Conservation (phyloP, 1,140 invertebrate species). For the Sipha flava region DNA sequence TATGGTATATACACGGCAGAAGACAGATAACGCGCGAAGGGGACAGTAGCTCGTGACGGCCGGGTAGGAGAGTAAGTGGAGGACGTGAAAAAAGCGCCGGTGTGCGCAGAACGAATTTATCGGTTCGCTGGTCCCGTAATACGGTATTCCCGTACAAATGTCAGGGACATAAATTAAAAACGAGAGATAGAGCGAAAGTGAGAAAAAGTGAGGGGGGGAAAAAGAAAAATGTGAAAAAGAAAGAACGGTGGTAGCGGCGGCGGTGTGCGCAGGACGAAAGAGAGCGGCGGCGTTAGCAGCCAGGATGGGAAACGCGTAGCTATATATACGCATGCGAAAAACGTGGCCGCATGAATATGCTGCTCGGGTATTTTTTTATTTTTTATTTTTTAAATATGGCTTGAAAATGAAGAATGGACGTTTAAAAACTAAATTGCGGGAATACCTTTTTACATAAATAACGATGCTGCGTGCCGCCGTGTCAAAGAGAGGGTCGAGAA, state of each 20-base stretch:
- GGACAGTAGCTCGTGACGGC: neutral
- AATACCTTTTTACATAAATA: slow-evolving; percentile 31
- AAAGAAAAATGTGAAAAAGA: too few relatives aligned
- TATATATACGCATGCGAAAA: neutral
- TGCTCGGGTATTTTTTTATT: slow-evolving; percentile 10
- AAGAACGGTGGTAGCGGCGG: neutral
- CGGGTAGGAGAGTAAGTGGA: neutral
- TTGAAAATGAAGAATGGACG: slow-evolving; percentile 33
- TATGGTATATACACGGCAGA: slow-evolving; percentile 2
- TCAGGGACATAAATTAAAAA: slow-evolving; percentile 29
- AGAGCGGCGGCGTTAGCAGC: neutral
- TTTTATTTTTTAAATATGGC: slow-evolving; percentile 27
- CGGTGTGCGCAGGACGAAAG: too few relatives aligned
- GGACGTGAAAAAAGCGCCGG: slow-evolving; percentile 14
- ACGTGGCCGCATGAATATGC: slow-evolving; percentile 23
- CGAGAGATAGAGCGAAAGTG: neutral
- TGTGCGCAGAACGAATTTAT: slow-evolving; percentile 28
- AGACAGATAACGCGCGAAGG: slow-evolving; percentile 21
- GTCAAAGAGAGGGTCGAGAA: neutral
- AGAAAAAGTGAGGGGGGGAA: too few relatives aligned
- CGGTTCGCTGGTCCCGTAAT: slow-evolving; percentile 31
- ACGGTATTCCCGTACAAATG: slow-evolving; percentile 32
- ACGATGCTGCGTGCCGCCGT: neutral
- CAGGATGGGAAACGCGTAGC: neutral
- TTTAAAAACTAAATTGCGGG: slow-evolving; percentile 32